Conservation (phyloP, 2,797 vertebrate genomes). For the Rhincodon typus region DNA sequence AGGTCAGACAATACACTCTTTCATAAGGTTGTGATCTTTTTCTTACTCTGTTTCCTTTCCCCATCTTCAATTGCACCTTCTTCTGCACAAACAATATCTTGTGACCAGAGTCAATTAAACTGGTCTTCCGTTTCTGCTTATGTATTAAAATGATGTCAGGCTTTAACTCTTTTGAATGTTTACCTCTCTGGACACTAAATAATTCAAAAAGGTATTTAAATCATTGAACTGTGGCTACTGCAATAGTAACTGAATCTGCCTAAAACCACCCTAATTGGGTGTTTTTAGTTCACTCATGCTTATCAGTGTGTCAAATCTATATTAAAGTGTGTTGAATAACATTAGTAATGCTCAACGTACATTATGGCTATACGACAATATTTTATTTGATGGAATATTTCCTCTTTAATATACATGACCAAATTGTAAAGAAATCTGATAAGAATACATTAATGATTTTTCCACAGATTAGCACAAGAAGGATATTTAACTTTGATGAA, state of each 20-base stretch:
- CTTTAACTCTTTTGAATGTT: not conserved
- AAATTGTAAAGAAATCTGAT: not conserved
- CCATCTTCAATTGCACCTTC: not conserved
- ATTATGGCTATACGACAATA: not conserved
- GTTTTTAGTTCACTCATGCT: not conserved
- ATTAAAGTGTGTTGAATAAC: slow-evolving; percentile 1
- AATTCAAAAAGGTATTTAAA: not conserved
- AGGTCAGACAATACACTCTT: not conserved
- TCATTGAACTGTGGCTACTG: not conserved
- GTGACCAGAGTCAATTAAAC: not conserved
- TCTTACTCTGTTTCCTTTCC: not conserved
- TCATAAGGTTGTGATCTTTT: not conserved
- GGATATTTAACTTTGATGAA: not conserved
- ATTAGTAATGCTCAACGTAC: not conserved
- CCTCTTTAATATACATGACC: not conserved
- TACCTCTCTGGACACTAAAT: not conserved
- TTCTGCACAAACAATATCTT: not conserved
- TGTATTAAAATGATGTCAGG: not conserved
- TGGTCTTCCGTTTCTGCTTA: too few relatives aligned
- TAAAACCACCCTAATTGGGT: not conserved
- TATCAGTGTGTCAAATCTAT: not conserved
- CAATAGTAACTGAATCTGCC: not conserved
- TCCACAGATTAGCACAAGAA: not conserved
- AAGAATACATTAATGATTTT: not conserved
- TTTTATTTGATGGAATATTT: not conserved